Evolutionary conservation across 2,888 invertebrate genomes (phyloP), one percentile per base, ranked within the genome.

Genomic region (Psylliodes chrysocephalus): DNA sequence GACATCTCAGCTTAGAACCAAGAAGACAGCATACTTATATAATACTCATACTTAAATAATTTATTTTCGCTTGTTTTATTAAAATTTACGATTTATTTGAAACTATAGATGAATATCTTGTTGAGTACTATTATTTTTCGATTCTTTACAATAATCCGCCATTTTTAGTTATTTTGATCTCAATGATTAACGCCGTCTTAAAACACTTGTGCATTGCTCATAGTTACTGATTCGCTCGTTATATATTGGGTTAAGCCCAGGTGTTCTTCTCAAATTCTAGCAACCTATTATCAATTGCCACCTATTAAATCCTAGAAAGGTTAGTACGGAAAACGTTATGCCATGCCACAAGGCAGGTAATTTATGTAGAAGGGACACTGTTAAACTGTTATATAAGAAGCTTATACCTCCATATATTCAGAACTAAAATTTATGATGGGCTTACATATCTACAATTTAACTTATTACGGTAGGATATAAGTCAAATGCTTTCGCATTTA

Each of bases 231-330:
- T n/a, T n/a, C n/a, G n/a, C n/a, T n/a, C n/a, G n/a, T n/a, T n/a
- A n/a, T n/a, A n/a, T n/a, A n/a, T n/a, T n/a, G n/a, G 56, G 56
- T 35, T 25, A 47, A 30, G 33, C 57, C 15, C 66, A 66, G 66
- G 68, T 69, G 68, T 54, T 51, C 33, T 51, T 60, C 35, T 44
- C 28, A 47, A 59, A 62, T 47, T 25, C 60, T 42, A 33, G 25
- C 47, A 60, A 66, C 68, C 60, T 63, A 68, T 63, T 54, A 49
- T 53, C 51, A 33, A 61, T 63, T 61, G n/a, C 51, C 19, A 22
- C 46, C 51, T 56, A 52, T 63, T 54, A 63, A 54, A 67, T 61
- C 61, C 53, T 57, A 25, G 57, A 57, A 57, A 57, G 57, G 57
- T 46, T n/a, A n/a, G n/a, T 47, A 35, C 35, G 22, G 57, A 47